These are phyloP conservation scores for Molossus molossus DNA, from an alignment of 2,797 vertebrate genomes.

Conservation along the genomic window DNA sequence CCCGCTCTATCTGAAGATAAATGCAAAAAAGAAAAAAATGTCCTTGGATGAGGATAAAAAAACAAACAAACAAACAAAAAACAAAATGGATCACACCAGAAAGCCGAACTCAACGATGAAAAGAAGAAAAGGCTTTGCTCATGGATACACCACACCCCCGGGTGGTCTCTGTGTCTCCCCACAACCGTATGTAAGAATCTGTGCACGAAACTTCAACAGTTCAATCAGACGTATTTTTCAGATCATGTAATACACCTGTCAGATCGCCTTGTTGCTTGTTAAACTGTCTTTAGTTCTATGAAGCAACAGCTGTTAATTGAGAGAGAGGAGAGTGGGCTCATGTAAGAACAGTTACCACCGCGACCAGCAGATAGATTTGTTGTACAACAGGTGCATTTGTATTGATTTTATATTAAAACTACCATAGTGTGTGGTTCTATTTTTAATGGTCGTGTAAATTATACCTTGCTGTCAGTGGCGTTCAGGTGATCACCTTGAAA, in stretches of 20 bases:
- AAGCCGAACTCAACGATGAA: background rate
- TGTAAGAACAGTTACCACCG: too few relatives aligned
- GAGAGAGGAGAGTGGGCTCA: background rate
- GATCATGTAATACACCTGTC: background rate
- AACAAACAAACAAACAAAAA: too few relatives aligned
- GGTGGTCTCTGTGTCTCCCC: rapidly evolving
- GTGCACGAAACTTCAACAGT: rapidly evolving
- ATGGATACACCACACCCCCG: rapidly evolving
- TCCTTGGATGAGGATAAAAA: too few relatives aligned
- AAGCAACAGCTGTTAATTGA: background rate
- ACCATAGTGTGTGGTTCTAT: background rate
- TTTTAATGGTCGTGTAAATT: background rate
- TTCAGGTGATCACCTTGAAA: background rate
- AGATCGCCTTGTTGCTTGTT: background rate
- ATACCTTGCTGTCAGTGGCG: background rate
- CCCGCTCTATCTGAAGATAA: too few relatives aligned
- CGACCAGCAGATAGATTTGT: background rate
- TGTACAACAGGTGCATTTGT: background rate
- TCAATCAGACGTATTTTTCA: background rate
- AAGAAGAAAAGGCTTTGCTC: background rate
- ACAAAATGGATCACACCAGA: background rate
- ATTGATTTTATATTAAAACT: background rate
- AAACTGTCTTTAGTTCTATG: background rate
- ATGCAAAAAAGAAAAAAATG: too few relatives aligned
- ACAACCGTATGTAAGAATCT: rapidly evolving